phyloP scores from a whole-genome alignment of 2,113 vertebrate species.

The Nothocercus julius region DNA sequence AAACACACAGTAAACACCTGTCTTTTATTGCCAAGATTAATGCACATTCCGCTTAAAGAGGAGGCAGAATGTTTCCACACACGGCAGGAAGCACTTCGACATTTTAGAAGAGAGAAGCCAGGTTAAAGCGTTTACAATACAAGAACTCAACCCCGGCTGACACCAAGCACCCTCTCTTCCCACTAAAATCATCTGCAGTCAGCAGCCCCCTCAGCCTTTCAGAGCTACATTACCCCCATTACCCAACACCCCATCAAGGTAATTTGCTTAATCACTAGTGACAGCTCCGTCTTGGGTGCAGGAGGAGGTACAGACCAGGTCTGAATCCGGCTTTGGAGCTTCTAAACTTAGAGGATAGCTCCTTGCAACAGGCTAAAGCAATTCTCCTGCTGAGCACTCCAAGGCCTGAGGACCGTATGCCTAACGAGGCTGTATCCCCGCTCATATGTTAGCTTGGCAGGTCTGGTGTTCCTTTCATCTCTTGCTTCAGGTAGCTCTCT shows the following conservation, averaged over 20 bases:
- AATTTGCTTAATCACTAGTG: slow-evolving; percentile 6
- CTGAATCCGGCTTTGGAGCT: slow-evolving; percentile 1
- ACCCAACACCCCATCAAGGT: not conserved
- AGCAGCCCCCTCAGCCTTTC: not conserved
- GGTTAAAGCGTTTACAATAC: slow-evolving; percentile 22
- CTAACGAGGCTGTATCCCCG: slow-evolving; percentile 80
- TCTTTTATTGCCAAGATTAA: not conserved
- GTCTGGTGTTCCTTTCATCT: slow-evolving; percentile 72
- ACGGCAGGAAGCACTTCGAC: not conserved
- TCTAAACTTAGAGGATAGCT: slow-evolving; percentile 51
- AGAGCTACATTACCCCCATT: not conserved
- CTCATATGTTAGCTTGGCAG: slow-evolving; percentile 80
- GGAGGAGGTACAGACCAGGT: slow-evolving; percentile 2
- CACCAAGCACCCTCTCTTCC: not conserved
- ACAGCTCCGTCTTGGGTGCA: not conserved
- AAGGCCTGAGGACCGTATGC: slow-evolving; percentile 67
- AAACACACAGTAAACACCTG: not conserved
- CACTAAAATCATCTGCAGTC: not conserved
- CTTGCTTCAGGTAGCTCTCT: slow-evolving; percentile 82
- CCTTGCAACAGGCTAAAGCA: slow-evolving; percentile 63
- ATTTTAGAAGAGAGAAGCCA: slow-evolving; percentile 40
- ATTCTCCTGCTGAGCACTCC: slow-evolving; percentile 39
- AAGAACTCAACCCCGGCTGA: slow-evolving; percentile 31
- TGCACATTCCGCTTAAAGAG: slow-evolving; percentile 8
- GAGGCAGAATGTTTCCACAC: not conserved